Conservation (phyloP, 1,140 invertebrate genomes). For the Charaxes varanes region DNA sequence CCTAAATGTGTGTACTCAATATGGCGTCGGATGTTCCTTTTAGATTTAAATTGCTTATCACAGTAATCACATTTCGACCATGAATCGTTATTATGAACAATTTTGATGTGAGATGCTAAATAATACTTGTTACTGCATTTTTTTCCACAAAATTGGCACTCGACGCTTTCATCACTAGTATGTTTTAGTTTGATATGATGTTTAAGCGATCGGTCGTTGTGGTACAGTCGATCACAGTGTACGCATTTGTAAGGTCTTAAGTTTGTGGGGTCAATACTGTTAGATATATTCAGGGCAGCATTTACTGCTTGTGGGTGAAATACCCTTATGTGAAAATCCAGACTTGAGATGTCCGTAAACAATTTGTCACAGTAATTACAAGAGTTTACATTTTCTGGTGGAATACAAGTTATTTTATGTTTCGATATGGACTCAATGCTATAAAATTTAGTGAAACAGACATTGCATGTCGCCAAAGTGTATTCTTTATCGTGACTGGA, state of each 20-base stretch:
- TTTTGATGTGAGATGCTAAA: constrained; percentile 43
- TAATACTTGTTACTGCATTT: constrained; percentile 52
- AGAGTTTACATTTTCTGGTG: constrained; percentile 35
- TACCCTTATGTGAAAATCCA: constrained; percentile 46
- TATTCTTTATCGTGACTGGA: constrained; percentile 37
- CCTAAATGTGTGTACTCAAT: constrained; percentile 48
- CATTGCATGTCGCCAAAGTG: constrained; percentile 40
- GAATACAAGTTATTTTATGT: constrained; percentile 44
- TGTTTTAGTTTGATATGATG: constrained; percentile 52
- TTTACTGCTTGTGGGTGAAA: constrained; percentile 50
- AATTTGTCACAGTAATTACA: constrained; percentile 49
- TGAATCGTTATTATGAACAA: constrained; percentile 34
- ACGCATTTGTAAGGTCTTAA: constrained; percentile 30
- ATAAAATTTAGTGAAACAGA: constrained; percentile 53
- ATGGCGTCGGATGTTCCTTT: constrained; percentile 42
- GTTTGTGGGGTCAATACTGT: constrained; percentile 21
- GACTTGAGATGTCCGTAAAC: constrained; percentile 48
- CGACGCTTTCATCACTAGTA: constrained; percentile 31
- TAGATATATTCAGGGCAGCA: constrained; percentile 33
- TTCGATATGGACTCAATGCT: constrained; percentile 34
- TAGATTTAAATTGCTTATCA: constrained; percentile 47
- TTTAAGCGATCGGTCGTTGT: constrained; percentile 44
- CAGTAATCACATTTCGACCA: constrained; percentile 49
- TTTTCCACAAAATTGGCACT: constrained; percentile 38
- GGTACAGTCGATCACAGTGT: constrained; percentile 41